Base-by-base conservation (phyloP, 1,140 invertebrate species). In the Phenacoccus solenopsis region DNA sequence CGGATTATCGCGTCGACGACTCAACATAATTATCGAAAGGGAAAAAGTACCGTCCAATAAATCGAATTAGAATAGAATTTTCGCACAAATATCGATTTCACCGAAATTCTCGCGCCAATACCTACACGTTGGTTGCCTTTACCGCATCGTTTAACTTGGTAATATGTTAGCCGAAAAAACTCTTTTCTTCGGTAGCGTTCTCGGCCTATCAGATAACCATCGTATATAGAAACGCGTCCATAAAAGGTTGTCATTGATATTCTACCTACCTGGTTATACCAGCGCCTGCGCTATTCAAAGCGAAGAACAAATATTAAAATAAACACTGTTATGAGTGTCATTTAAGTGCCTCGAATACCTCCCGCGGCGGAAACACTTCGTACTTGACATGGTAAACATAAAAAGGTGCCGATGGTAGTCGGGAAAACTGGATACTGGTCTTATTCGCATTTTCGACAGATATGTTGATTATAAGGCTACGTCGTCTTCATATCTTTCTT, bases 361-460 rank as follows among this genome's bases (percentile, higher is more conserved):
- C 38, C 38, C 20, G 38, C 38, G 12, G 38, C 13, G 38, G 38
- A n/a, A 49, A 49, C 38, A 49, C 38, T 49, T 49, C 38, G 20
- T 49, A 49, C 38, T 49, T 49, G 38, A 49, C 38, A 49, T 5
- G 38, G 13, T 49, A 49, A 49, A 49, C 38, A 49, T 49, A 49
- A 49, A 49, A 49, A 49, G 38, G 38, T 49, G 38, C 38, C 38
- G 38, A 49, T 49, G 13, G n/a, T 16, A 49, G 38, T 49, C 38
- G 38, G 38, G 12, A 13, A 32, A 32, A 5, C 13, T 16, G 38
- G 38, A 32, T 32, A n/a, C 38, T 49, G 38, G 38, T 49, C n/a
- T n/a, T n/a, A n/a, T 49, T 49, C 38, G 38, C 38, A 49, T 49
- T 49, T 49, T n/a, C n/a, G 38, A 49, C n/a, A 49, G 38, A 49